Conservation (phyloP, 2,888 invertebrate species). For the Aphodius sticticus region DNA sequence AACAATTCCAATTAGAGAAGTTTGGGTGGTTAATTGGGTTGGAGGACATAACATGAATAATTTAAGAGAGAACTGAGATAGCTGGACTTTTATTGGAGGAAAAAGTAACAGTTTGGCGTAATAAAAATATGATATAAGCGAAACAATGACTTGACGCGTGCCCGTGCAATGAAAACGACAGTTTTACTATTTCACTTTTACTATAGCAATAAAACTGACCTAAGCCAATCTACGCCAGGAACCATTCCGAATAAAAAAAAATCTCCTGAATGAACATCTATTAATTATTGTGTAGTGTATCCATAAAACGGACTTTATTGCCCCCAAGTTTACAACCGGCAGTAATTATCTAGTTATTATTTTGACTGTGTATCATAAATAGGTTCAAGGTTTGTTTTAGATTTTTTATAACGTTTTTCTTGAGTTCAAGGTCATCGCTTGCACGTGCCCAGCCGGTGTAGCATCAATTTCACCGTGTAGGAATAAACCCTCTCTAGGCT, state of each 20-base stretch:
- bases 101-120: slow-evolving; percentile 25
- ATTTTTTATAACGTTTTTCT: background rate
- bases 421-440: slow-evolving; percentile 29
- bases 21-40: background rate
- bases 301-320: slow-evolving; percentile 11
- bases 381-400: background rate
- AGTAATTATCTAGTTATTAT: background rate
- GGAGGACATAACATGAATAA: background rate
- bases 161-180: slow-evolving; percentile 40
- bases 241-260: slow-evolving; percentile 51
- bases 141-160: slow-evolving; percentile 25
- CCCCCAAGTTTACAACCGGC: slow-evolving; percentile 12
- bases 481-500: background rate
- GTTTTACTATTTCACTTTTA: slow-evolving; percentile 56
- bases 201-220: slow-evolving; percentile 62
- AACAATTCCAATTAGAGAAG: background rate
- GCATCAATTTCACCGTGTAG: slow-evolving; percentile 11
- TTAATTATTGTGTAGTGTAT: slow-evolving; percentile 50
- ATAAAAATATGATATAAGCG: slow-evolving; percentile 35
- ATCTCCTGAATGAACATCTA: slow-evolving; percentile 54
- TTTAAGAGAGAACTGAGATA: background rate
- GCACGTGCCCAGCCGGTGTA: slow-evolving; percentile 8
- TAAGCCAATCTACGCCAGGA: slow-evolving; percentile 49
- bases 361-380: background rate
- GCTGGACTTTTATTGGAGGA: background rate